A percentile compares a stretch with the other conserved stretches of the same genome.
Conservation (phyloP, 1,140 invertebrate genomes). For the Tetranychus cinnabarinus region DNA sequence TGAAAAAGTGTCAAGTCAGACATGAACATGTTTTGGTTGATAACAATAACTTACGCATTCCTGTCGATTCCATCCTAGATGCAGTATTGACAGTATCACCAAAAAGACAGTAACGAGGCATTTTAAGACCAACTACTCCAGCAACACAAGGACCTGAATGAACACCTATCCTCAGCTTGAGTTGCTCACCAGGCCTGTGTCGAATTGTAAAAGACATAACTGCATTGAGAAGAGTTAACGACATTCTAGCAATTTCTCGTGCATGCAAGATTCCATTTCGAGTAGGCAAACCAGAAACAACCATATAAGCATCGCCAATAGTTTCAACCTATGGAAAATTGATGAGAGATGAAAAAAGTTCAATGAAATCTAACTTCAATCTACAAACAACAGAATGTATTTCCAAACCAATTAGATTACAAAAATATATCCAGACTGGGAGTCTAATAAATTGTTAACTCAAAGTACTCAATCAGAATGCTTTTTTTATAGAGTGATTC, state of each 20-base stretch:
- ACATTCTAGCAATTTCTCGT: constrained; percentile 45
- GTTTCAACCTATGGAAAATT: constrained; percentile 23
- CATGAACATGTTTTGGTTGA: not conserved
- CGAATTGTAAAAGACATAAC: constrained; percentile 72
- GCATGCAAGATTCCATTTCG: constrained; percentile 30
- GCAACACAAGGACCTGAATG: constrained; percentile 21
- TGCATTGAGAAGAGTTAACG: constrained; percentile 55
- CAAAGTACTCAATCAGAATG: no score
- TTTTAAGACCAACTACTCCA: constrained; percentile 65
- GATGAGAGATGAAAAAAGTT: no score
- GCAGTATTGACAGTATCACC: constrained; percentile 81
- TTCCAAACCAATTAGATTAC: no score
- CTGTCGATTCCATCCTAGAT: constrained; percentile 76
- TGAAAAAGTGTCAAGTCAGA: not conserved
- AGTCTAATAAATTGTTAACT: no score
- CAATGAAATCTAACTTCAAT: not conserved
- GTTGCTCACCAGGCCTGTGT: constrained; percentile 58
- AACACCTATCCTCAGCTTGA: constrained; percentile 45
- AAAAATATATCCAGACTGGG: no score
- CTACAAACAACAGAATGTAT: not conserved
- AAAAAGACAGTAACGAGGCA: constrained; percentile 71
- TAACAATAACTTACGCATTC: constrained; percentile 17
- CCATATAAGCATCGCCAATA: constrained; percentile 31
- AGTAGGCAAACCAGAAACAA: constrained; percentile 32
- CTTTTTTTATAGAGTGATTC: no score